A percentile compares a stretch with the other conserved stretches of the same genome.
Conservation (phyloP, 2,113 vertebrate species). For the Phylloscopus trochilus region DNA sequence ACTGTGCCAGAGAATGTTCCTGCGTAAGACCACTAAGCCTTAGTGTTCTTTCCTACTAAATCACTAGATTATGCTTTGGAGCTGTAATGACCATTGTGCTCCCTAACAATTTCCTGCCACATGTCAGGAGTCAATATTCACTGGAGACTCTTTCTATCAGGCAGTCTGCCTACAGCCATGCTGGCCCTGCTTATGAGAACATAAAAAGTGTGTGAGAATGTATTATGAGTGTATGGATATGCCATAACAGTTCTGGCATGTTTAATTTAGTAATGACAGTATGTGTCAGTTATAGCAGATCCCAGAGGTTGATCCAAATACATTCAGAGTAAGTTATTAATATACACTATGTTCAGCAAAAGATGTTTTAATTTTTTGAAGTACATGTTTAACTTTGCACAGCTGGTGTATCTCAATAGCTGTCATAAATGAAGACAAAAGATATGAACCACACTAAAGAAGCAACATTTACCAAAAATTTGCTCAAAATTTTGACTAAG, state of each 20-base stretch:
- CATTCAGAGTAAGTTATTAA: neutral
- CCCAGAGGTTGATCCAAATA: neutral
- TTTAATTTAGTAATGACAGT: slow-evolving; percentile 9
- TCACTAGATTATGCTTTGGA: neutral
- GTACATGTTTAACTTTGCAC: neutral
- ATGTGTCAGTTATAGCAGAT: neutral
- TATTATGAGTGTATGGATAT: neutral
- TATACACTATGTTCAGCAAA: neutral
- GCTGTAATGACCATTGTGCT: neutral
- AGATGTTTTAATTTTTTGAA: neutral
- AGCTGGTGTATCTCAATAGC: neutral
- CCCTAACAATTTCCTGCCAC: neutral
- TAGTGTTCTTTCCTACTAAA: neutral
- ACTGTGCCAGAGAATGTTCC: neutral
- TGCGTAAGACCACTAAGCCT: neutral
- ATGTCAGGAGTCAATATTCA: neutral
- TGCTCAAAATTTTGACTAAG: neutral
- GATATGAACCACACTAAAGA: neutral
- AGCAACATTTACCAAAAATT: neutral
- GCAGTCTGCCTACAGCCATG: neutral
- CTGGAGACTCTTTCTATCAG: neutral
- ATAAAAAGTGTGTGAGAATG: neutral
- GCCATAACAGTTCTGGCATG: neutral
- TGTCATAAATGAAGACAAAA: neutral
- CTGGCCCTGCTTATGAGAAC: neutral